These are phyloP conservation scores for Hyposmocoma kahamanoa DNA, from an alignment of 1,140 invertebrate species.

Conservation along the genomic window DNA sequence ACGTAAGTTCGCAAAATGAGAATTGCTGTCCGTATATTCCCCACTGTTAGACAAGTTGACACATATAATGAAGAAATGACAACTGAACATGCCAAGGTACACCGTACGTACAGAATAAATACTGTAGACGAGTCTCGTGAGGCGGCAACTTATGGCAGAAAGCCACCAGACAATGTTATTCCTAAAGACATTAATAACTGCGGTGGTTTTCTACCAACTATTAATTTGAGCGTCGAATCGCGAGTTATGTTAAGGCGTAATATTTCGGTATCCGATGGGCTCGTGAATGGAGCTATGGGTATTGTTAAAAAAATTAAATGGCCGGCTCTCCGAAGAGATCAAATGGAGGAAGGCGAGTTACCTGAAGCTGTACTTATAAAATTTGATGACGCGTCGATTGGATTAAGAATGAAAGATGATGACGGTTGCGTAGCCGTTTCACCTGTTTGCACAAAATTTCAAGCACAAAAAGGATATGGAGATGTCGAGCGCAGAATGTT, in stretches of 20 bases:
- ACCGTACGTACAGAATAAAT: conserved; percentile 4
- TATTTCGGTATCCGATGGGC: conserved; percentile 27
- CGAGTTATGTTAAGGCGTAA: conserved; percentile 46
- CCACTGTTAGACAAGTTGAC: conserved; percentile 4
- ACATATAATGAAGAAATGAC: not conserved
- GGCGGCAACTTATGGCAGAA: conserved; percentile 5
- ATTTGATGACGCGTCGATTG: too few species aligned
- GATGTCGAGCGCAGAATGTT: too few species aligned
- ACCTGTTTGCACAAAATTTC: too few species aligned
- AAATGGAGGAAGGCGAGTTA: conserved; percentile 7
- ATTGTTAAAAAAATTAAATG: conserved; percentile 30
- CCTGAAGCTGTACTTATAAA: not conserved
- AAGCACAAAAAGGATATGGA: too few species aligned
- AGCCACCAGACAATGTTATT: not conserved
- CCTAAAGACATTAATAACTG: conserved; percentile 12
- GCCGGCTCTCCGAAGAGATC: conserved; percentile 26
- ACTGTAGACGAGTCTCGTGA: conserved; percentile 14
- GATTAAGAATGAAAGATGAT: too few species aligned
- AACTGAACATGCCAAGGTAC: not conserved
- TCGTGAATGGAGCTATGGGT: conserved; percentile 45
- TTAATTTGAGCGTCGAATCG: conserved; percentile 26
- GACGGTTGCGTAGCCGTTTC: too few species aligned
- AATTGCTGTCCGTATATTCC: conserved; percentile 20
- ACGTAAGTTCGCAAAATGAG: too few species aligned
- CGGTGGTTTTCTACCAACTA: conserved; percentile 13